phyloP scores from a whole-genome alignment of 1,140 invertebrate species.

The Holcopasites calliopsidis region DNA sequence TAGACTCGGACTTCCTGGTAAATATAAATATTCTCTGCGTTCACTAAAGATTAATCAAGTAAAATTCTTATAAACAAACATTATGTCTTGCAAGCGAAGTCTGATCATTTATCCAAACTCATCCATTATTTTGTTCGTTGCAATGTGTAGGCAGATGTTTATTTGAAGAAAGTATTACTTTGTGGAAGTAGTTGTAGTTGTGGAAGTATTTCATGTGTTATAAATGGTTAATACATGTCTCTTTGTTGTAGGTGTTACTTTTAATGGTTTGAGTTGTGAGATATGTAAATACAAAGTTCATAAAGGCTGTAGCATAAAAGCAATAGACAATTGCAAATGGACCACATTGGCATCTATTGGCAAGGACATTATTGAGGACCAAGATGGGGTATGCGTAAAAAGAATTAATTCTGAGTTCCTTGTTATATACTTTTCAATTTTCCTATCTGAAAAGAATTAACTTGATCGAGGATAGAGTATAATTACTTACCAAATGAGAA shows the following conservation, averaged over 20 bases:
- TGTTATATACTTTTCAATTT: background rate
- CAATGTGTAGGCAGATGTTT: too few species aligned
- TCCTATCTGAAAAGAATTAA: background rate
- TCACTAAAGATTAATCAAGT: too few species aligned
- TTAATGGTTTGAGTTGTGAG: slow-evolving; percentile 96
- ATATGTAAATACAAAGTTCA: slow-evolving; percentile 98
- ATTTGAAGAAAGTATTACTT: too few species aligned
- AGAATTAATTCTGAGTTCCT: slow-evolving; percentile 11
- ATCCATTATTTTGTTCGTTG: too few species aligned
- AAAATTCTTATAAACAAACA: too few species aligned
- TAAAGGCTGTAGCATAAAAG: slow-evolving; percentile 94
- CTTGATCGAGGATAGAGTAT: too few species aligned
- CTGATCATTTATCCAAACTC: too few species aligned
- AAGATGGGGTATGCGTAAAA: slow-evolving; percentile 88
- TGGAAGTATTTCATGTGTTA: too few species aligned
- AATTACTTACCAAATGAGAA: too few species aligned
- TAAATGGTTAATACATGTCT: background rate
- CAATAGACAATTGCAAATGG: slow-evolving; percentile 98
- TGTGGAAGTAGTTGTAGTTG: too few species aligned
- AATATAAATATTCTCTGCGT: slow-evolving; percentile 52
- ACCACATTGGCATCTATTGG: slow-evolving; percentile 95
- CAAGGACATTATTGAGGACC: slow-evolving; percentile 95
- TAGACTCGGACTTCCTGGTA: slow-evolving; percentile 91
- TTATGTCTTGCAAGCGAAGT: too few species aligned
- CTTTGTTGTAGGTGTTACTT: slow-evolving; percentile 86